Evolutionary conservation across 2,888 invertebrate genomes (phyloP).

Genomic region (Mesorhabditis sp.): DNA sequence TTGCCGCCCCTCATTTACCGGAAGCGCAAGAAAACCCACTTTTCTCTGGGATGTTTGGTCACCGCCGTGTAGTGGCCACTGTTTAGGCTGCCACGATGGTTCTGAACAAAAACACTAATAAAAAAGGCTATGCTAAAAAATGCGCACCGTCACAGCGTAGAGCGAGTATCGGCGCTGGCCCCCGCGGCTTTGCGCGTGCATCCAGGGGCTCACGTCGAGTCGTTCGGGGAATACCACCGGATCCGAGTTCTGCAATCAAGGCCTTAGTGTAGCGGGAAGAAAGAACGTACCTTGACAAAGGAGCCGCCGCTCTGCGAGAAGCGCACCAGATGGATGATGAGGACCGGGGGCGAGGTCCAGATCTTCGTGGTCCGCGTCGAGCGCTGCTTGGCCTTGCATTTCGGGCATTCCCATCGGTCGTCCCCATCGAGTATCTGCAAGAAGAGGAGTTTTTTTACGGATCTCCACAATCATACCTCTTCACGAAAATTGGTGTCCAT

Average conservation of each 20-base stretch:
- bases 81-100: constrained; percentile 48
- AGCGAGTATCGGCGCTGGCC: constrained; percentile 31
- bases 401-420: constrained; percentile 51
- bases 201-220: constrained; percentile 29
- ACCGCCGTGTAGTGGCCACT: constrained; percentile 51
- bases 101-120: constrained; percentile 26
- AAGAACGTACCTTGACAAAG: constrained; percentile 38
- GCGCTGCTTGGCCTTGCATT: constrained; percentile 31
- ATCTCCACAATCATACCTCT: not conserved
- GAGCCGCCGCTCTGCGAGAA: constrained; percentile 37
- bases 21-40: not conserved
- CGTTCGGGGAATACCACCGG: constrained; percentile 36
- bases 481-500: not conserved
- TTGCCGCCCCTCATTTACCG: too few species aligned
- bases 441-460: not conserved
- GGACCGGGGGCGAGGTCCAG: constrained; percentile 44
- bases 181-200: constrained; percentile 27
- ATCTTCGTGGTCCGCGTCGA: constrained; percentile 35
- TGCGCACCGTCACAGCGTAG: constrained; percentile 49
- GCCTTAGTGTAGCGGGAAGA: not conserved
- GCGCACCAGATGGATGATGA: constrained; percentile 51
- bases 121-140: not conserved
- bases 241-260: constrained; percentile 30
- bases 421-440: constrained; percentile 39
- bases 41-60: constrained; percentile 24